Evolutionary conservation across 2,113 vertebrate genomes (phyloP).

Genomic region (Myocastor coypus): DNA sequence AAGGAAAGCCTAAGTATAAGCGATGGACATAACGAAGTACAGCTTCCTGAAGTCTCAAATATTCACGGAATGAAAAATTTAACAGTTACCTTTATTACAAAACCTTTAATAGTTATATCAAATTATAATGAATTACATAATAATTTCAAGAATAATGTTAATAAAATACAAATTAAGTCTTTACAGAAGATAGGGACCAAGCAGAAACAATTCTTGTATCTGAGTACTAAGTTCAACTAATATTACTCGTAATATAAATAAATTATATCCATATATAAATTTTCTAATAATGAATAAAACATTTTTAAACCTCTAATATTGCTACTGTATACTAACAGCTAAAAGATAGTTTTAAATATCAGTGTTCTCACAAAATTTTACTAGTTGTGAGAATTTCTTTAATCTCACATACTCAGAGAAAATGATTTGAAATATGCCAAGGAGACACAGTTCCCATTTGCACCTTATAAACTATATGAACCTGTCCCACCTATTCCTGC

Average conservation of each 20-base stretch:
- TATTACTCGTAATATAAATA: constrained; percentile 54
- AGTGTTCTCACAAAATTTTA: constrained; percentile 63
- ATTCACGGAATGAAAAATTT: neutral
- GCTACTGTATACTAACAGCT: constrained; percentile 42
- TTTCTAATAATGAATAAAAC: constrained; percentile 60
- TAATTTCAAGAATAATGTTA: constrained; percentile 48
- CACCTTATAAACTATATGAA: constrained; percentile 61
- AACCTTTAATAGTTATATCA: neutral
- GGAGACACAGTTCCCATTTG: constrained; percentile 55
- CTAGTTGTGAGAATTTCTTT: constrained; percentile 63
- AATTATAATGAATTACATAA: neutral
- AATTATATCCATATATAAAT: constrained; percentile 6
- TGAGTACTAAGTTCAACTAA: constrained; percentile 38
- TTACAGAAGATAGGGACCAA: neutral
- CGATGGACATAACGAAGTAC: neutral
- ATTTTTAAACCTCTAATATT: constrained; percentile 13
- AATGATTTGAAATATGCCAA: constrained; percentile 70
- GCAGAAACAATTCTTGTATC: constrained; percentile 3
- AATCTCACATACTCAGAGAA: constrained; percentile 64
- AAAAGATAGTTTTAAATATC: constrained; percentile 45
- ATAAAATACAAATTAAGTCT: constrained; percentile 40
- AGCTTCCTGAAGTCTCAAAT: constrained; percentile 16
- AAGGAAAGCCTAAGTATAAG: constrained; percentile 5
- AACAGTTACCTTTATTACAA: neutral
- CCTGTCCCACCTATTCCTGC: constrained; percentile 76